Conservation (phyloP, 2,888 invertebrate genomes). For the Ennomos fuscantarius region DNA sequence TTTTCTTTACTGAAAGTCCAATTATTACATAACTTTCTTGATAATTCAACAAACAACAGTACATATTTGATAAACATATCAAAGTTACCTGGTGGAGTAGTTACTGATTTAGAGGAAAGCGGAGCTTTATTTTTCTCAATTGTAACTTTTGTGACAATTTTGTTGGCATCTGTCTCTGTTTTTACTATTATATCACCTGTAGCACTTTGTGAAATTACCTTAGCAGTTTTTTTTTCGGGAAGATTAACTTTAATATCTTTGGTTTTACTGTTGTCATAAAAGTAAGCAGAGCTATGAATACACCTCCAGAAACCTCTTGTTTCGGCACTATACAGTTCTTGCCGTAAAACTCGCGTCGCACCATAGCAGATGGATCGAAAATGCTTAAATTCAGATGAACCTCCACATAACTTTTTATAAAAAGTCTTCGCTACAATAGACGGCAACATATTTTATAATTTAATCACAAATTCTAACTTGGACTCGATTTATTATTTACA, state of each 20-base stretch:
- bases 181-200: slow-evolving; percentile 71
- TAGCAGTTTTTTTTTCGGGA: slow-evolving; percentile 45
- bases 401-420: slow-evolving; percentile 67
- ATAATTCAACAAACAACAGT: too few relatives aligned
- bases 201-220: slow-evolving; percentile 59
- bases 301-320: slow-evolving; percentile 51
- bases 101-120: slow-evolving; percentile 12
- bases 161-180: slow-evolving; percentile 68
- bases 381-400: slow-evolving; percentile 61
- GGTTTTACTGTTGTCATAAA: slow-evolving; percentile 57
- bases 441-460: slow-evolving; percentile 59
- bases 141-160: slow-evolving; percentile 76
- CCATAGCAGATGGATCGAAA: slow-evolving; percentile 59
- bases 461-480: background rate
- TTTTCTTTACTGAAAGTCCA: slow-evolving; percentile 78
- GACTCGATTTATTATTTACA: too few relatives aligned
- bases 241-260: slow-evolving; percentile 42
- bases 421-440: slow-evolving; percentile 65
- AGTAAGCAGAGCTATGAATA: slow-evolving; percentile 57
- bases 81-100: slow-evolving; percentile 58
- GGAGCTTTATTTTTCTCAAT: slow-evolving; percentile 62
- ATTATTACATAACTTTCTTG: slow-evolving; percentile 1
- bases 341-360: slow-evolving; percentile 48
- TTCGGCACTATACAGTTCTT: slow-evolving; percentile 42
- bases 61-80: slow-evolving; percentile 1